Base-by-base conservation (phyloP, 2,888 invertebrate genomes). In the Amblyjoppa proteus region DNA sequence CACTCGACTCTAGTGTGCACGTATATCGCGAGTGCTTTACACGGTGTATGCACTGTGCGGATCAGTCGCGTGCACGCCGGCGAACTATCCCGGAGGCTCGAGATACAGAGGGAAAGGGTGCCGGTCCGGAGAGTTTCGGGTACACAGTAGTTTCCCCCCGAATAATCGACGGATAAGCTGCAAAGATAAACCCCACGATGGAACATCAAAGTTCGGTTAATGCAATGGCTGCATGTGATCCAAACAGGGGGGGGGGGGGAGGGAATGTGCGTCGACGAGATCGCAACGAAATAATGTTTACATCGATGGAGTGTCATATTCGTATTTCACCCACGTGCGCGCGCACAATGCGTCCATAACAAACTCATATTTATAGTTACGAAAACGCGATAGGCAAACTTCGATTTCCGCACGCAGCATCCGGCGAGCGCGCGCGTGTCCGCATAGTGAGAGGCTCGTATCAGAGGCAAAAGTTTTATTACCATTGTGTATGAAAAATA, bases 91-190 rank as follows among this genome's bases (percentile, higher is more conserved):
- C 70, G 64, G 56, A 56, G 45, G 25, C 31, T 70, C 45, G 16
- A 41, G 41, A 41, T 16, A 71, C 31, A 41, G 9, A 11, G 41
- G 41, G 41, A 41, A 41, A 41, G 11, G 41, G 41, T 41, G 45
- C 20, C n/a, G n/a, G 51, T 61, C 51, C 83, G 34, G 31, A 53
- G 74, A 80, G 70, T 83, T 75, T 71, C 45, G 38, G 25, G 31
- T 80, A 28, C 56, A 41, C 45, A 45, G 38, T 75, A 56, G 41
- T 80, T 64, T 66, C 66, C 34, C 34, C 64, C 31, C 61, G 74
- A 84, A 74, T 70, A 80, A 75, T 80, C 76, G 75, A 70, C 51
- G 58, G 61, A 25, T 69, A 34, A 74, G 53, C 58, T 70, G 69
- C 61, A 51, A 58, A 13, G 25, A 45, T 66, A 61, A 69, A 51